Conservation (phyloP, 2,888 invertebrate species). For the Clunio marinus region DNA sequence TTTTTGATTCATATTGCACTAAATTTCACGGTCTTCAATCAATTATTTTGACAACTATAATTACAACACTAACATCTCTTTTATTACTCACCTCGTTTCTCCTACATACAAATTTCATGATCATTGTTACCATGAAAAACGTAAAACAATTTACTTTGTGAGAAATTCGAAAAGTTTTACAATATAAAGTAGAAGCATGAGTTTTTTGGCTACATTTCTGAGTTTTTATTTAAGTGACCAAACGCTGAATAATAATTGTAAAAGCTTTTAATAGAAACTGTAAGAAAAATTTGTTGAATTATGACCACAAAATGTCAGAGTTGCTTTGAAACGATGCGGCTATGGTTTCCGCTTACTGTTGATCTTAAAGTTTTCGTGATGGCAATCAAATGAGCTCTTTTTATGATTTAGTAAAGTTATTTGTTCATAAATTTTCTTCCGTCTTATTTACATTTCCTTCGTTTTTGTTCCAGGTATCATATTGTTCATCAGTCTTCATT, state of each 20-base stretch:
- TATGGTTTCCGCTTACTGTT: not conserved
- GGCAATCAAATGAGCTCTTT: not conserved
- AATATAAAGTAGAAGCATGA: not conserved
- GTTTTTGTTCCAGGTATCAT: constrained; percentile 28
- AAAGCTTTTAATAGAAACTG: not conserved
- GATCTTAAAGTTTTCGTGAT: not conserved
- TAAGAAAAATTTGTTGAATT: not conserved
- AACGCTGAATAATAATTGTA: not conserved
- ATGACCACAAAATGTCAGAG: not conserved
- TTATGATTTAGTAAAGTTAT: constrained; percentile 21
- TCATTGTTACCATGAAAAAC: constrained; percentile 20
- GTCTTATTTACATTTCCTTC: constrained; percentile 14
- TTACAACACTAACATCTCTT: not conserved
- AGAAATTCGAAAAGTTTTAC: constrained; percentile 32
- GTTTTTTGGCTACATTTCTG: not conserved
- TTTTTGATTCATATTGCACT: not conserved
- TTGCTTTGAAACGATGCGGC: not conserved
- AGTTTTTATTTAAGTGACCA: too few relatives aligned
- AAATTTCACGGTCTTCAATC: not conserved
- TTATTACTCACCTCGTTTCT: too few relatives aligned
- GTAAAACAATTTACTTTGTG: constrained; percentile 33
- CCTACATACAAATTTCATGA: constrained; percentile 9
- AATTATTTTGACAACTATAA: not conserved
- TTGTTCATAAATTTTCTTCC: constrained; percentile 27
- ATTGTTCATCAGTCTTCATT: constrained; percentile 34